Percentiles rank a stretch among this genome's conserved stretches.
These are phyloP conservation scores for Calonectris borealis DNA, from an alignment of 2,113 vertebrate genomes.

Conservation along the genomic window DNA sequence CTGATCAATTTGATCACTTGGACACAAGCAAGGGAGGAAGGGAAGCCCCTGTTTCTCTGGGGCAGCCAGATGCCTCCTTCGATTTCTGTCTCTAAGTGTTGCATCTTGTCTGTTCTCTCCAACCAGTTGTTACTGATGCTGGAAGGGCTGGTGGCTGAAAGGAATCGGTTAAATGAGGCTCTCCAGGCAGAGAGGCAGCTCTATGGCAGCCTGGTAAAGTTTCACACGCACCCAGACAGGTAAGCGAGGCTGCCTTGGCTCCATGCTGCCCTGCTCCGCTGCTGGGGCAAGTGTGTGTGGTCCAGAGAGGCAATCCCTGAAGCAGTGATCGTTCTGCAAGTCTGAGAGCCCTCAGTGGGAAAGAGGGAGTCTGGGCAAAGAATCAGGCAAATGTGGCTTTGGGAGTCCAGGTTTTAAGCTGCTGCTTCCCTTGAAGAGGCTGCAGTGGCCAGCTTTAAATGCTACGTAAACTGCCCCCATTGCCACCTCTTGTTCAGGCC, in stretches of 20 bases:
- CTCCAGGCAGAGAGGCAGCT: constrained; percentile 88
- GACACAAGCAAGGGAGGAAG: neutral
- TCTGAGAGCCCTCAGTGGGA: neutral
- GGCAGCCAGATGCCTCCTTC: neutral
- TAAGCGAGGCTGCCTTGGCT: constrained; percentile 50
- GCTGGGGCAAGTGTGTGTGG: neutral
- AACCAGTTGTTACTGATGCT: constrained; percentile 77
- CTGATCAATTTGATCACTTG: neutral
- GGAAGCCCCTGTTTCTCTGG: neutral
- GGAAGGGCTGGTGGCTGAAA: constrained; percentile 86
- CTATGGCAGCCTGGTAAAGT: constrained; percentile 85
- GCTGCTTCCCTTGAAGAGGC: neutral
- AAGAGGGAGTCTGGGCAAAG: neutral
- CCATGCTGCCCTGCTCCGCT: neutral
- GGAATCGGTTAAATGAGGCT: constrained; percentile 86
- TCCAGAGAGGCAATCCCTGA: neutral
- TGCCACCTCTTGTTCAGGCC: neutral
- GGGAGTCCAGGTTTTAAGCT: neutral
- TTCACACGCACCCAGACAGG: constrained; percentile 81
- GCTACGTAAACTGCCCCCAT: fast-evolving
- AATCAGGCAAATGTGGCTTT: neutral
- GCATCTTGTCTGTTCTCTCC: neutral
- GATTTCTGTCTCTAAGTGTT: neutral
- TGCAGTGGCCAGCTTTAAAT: neutral
- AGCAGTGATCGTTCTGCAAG: neutral